Conservation (phyloP, 1,140 invertebrate genomes). For the Ceratoteleas bidentatus region DNA sequence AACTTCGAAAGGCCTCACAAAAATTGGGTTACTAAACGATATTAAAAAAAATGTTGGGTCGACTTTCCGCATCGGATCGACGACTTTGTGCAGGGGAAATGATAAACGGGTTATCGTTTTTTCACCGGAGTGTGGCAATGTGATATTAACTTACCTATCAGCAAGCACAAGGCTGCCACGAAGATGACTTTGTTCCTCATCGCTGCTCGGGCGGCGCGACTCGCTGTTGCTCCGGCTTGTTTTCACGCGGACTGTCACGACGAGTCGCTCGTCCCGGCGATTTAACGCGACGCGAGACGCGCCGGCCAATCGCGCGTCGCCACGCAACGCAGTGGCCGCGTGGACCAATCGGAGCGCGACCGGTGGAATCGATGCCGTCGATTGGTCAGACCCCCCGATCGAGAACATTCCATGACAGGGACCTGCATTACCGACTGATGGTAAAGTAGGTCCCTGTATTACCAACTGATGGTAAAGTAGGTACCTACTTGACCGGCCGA, state of each 20-base stretch:
- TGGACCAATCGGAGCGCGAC: constrained; percentile 40
- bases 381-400: constrained; percentile 4
- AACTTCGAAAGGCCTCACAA: not conserved
- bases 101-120: too few relatives aligned
- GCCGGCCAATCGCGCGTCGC: constrained; percentile 23
- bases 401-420: constrained; percentile 8
- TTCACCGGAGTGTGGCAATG: too few relatives aligned
- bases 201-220: not conserved
- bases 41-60: not conserved
- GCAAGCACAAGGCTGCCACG: constrained; percentile 79
- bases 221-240: not conserved
- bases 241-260: constrained; percentile 23
- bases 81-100: too few relatives aligned
- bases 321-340: constrained; percentile 35
- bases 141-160: constrained; percentile 83
- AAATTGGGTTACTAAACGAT: constrained; percentile 24
- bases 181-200: constrained; percentile 83
- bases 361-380: constrained; percentile 13
- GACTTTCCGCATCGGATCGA: not conserved
- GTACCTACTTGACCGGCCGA: too few relatives aligned
- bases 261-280: constrained; percentile 10
- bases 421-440: constrained; percentile 1
- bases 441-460: not conserved
- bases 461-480: not conserved
- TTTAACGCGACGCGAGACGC: constrained; percentile 20